Base-by-base conservation (phyloP, 23 tunicate genomes). In the Halocynthia aurantium region DNA sequence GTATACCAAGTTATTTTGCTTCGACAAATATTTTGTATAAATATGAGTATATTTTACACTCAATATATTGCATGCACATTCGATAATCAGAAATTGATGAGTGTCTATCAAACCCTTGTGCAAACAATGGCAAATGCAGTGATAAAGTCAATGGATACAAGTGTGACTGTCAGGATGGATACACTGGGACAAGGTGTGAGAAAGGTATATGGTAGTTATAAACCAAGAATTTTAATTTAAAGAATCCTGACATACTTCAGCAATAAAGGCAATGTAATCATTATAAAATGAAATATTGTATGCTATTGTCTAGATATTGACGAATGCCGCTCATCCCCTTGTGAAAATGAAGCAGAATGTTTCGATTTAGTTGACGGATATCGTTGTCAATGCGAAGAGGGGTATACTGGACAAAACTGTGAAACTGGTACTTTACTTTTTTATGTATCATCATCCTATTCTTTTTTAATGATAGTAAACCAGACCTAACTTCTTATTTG, bases 1-100 rank as follows among this genome's bases (percentile, higher is more conserved):
- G 54, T n/a, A 69, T 70, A 7, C 63, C 50, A 50, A 73, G 81
- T 54, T 67, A 76, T 15, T 85, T 84, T 78, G 80, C 75, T 7
- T 55, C 4, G 4, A 31, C 44, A 31, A 31, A 31, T 31, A 31
- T 31, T 31, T 31, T 31, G 44, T 4, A n/a, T n/a, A n/a, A n/a
- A n/a, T n/a, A n/a, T 4, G 44, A 31, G 1, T 31, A 31, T 31
- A 31, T 31, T 31, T 31, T 31, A 31, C 44, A 31, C 44, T 31
- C 44, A 31, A 0, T 31, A 4, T 31, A 31, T 31, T 31, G 44
- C 44, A 31, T 31, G 2, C 44, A 31, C 44, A 31, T 31, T 31
- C 4, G 63, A n/a, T 13, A 58, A 58, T 58, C 15, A 58, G 17
- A 58, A 15, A 58, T 58, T 58, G 63, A 13, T 58, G 63, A 58